phyloP scores from a whole-genome alignment of 2,797 vertebrate species.

The Australoheros facetus region DNA sequence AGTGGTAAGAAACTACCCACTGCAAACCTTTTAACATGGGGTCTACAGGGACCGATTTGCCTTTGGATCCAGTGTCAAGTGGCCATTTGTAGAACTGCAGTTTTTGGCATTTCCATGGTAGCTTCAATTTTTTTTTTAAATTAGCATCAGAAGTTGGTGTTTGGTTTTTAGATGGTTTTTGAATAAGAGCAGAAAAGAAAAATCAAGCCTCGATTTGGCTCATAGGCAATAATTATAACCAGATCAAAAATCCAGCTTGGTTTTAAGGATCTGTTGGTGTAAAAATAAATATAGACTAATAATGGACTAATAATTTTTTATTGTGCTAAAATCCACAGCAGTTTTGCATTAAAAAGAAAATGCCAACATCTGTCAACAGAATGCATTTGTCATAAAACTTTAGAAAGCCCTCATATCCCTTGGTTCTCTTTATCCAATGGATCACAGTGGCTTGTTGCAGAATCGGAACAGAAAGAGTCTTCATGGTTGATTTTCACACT shows the following conservation, averaged over 20 bases:
- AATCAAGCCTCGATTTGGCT: not conserved
- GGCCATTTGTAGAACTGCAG: not conserved
- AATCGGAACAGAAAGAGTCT: slow-evolving; percentile 4
- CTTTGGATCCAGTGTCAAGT: not conserved
- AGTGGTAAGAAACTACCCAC: not conserved
- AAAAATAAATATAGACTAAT: not conserved
- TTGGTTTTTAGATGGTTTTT: not conserved
- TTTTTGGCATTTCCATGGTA: not conserved
- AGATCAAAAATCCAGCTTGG: not conserved
- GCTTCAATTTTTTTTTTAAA: not conserved
- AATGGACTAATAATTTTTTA: too few relatives aligned
- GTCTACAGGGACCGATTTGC: not conserved
- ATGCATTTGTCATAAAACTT: not conserved
- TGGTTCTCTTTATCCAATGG: not conserved
- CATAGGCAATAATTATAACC: not conserved
- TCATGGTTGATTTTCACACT: slow-evolving; percentile 34
- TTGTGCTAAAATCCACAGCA: too few relatives aligned
- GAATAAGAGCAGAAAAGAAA: not conserved
- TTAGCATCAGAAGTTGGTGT: not conserved
- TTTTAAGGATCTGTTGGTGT: not conserved
- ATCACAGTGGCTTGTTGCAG: not conserved
- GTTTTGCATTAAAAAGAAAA: not conserved
- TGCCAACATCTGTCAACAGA: not conserved
- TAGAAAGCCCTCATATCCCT: not conserved
- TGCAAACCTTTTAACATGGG: not conserved